Evolutionary conservation across 2,797 vertebrate genomes (phyloP).

Genomic region (Dallia pectoralis): DNA sequence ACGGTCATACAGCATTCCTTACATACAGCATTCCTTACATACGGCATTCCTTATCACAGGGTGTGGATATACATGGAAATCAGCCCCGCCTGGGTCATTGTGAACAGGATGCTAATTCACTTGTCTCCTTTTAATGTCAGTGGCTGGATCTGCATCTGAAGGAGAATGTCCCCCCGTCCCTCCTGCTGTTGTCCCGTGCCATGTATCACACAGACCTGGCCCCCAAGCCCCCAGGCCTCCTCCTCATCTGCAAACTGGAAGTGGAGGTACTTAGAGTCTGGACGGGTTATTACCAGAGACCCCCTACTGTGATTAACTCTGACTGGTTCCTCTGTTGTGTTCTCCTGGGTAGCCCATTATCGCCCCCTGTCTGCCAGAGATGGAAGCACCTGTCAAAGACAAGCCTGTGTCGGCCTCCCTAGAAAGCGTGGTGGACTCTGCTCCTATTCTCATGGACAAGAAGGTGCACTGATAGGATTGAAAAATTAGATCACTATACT

Average conservation of each 20-base stretch:
- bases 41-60: too few relatives aligned
- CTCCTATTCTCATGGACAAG: constrained; percentile 3
- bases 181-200: constrained; percentile 92
- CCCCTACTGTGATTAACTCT: neutral
- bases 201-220: constrained; percentile 92
- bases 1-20: too few relatives aligned
- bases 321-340: neutral
- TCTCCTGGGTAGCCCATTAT: neutral
- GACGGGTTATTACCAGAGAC: neutral
- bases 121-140: constrained; percentile 55
- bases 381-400: neutral
- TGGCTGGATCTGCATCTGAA: constrained; percentile 93
- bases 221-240: constrained; percentile 80
- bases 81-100: too few relatives aligned
- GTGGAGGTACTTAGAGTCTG: constrained; percentile 44
- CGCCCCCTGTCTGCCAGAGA: neutral
- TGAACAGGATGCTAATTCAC: neutral
- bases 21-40: too few relatives aligned
- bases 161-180: constrained; percentile 80
- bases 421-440: constrained; percentile 10
- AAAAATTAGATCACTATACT: too few relatives aligned
- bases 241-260: constrained; percentile 77
- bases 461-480: neutral
- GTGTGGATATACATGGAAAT: too few relatives aligned
- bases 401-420: neutral